Percentiles rank a stretch among this genome's conserved stretches.
These are phyloP conservation scores for Elachura formosa DNA, from an alignment of 2,113 vertebrate species.

Conservation along the genomic window DNA sequence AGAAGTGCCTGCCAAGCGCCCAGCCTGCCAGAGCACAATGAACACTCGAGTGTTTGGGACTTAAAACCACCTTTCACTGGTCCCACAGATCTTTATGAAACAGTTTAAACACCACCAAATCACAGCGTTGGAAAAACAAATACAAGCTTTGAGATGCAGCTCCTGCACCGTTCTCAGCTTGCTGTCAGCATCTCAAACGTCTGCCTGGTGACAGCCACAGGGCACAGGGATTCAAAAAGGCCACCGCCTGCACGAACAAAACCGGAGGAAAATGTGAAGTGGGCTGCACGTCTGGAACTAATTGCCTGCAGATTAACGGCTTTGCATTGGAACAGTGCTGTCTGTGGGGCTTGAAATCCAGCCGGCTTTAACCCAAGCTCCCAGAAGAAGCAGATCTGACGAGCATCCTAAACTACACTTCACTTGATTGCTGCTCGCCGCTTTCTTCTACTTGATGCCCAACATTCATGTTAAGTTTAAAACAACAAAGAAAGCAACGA, in stretches of 20 bases:
- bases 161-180: not conserved
- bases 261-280: conserved; percentile 14
- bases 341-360: conserved; percentile 36
- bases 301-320: conserved; percentile 61
- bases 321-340: conserved; percentile 13
- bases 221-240: not conserved
- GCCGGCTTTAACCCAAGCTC: conserved; percentile 17
- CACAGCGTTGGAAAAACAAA: conserved; percentile 26
- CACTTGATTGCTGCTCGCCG: not conserved
- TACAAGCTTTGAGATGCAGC: conserved; percentile 12
- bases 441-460: not conserved
- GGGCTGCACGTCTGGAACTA: conserved; percentile 58
- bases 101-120: conserved; percentile 58
- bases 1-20: conserved; percentile 79
- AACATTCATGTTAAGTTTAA: not conserved
- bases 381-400: not conserved
- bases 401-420: not conserved
- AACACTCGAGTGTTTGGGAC: conserved; percentile 69
- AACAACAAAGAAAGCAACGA: not conserved
- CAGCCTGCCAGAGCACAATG: conserved; percentile 68
- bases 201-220: not conserved
- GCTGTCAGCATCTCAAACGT: not conserved
- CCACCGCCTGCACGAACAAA: not conserved
- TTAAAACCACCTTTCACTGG: conserved; percentile 67
- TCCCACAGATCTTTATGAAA: conserved; percentile 59